Evolutionary conservation across 2,888 invertebrate species (phyloP), one percentile per base, ranked within the genome.

Genomic region (Seira sanloemensis): DNA sequence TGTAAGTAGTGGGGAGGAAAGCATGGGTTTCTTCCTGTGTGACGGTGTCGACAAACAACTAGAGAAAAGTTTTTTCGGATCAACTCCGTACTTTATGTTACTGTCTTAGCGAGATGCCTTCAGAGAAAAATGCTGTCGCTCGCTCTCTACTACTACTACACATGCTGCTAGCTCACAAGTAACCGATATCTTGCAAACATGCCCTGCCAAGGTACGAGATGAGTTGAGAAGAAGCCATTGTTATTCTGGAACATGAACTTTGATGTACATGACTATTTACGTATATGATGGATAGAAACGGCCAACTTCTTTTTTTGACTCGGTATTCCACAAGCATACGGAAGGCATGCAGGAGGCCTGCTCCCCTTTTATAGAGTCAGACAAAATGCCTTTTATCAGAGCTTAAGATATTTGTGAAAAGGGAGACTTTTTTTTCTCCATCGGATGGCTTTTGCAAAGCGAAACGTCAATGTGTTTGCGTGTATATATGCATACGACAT

Each of bases 1-100:
- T 78, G 75, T 79, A 79, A 79, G 84, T 78, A 84, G 84, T 84
- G 72, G 72, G 74, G 50, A 66, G 66, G 74, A 68, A 50, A 76
- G 23, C 65, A 78, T 71, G 46, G 58, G 54, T 74, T 81, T 71
- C 24, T 73, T 50, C n/a, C 74, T 23, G 77, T 18, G 58, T 5
- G 75, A 81, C 75, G 65, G 81, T 80, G 80, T 74, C 27, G 77
- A 71, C 67, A 77, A n/a, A 27, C 46, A 71, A 58, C 54, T 23
- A 37, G 21, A 69, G 24, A 67, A 72, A 72, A 72, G 65, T 74
- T 74, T 7, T 50, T n/a, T n/a, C 2, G 74, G 58, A 71, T 81
- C 75, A 75, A 81, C 65, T 62, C 62, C 62, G 66, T 75, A 50
- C 81, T 50, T 81, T 76, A 71, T 81, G 67, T 76, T 46, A 69